Evolutionary conservation across 2,113 vertebrate species (phyloP).

Genomic region (Onychostoma macrolepis): DNA sequence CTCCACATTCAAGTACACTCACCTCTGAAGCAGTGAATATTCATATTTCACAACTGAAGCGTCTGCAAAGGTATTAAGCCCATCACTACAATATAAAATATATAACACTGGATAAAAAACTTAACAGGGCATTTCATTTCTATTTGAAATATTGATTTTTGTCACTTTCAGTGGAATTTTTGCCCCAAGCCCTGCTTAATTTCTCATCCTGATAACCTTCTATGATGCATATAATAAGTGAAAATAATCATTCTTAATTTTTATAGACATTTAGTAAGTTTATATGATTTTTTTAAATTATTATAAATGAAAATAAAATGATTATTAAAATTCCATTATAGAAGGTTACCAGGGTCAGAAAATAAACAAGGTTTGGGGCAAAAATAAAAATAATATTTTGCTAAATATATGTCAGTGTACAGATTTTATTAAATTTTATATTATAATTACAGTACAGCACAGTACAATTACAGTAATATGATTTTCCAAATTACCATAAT

Average conservation of each 20-base stretch:
- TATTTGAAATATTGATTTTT: neutral
- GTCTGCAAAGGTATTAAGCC: neutral
- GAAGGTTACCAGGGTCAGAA: neutral
- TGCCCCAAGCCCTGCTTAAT: neutral
- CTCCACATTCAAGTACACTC: neutral
- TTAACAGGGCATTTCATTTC: neutral
- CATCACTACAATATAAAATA: neutral
- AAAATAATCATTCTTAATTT: neutral
- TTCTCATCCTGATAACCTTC: neutral
- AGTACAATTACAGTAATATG: neutral
- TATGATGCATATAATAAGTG: neutral
- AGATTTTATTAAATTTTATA: neutral
- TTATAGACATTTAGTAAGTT: neutral
- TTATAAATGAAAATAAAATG: neutral
- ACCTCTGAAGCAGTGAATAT: neutral
- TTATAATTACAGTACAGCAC: neutral
- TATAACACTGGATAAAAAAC: neutral
- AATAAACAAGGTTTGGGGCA: neutral
- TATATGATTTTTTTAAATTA: neutral
- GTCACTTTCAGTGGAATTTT: neutral
- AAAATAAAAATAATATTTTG: neutral
- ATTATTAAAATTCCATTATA: neutral
- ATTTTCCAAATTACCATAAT: neutral
- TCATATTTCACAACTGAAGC: neutral
- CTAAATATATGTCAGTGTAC: neutral